phyloP scores from a whole-genome alignment of 2,888 invertebrate species.

The Melinopterus prodromus region DNA sequence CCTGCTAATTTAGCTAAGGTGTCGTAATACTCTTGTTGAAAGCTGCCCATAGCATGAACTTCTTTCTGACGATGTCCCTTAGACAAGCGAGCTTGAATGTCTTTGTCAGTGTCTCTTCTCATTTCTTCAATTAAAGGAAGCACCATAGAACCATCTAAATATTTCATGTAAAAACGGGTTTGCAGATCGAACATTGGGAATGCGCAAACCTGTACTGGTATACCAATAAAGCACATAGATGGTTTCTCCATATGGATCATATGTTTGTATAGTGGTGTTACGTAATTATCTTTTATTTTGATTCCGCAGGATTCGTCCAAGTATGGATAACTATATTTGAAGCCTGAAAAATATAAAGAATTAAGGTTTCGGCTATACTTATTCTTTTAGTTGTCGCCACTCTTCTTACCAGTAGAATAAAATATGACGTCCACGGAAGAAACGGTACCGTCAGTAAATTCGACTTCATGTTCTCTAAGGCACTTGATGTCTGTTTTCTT shows the following conservation, averaged over 20 bases:
- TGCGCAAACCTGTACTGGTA: conserved; percentile 74
- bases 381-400: neutral
- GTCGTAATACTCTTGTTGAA: conserved; percentile 75
- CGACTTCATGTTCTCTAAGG: conserved; percentile 50
- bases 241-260: conserved; percentile 79
- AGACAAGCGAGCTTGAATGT: conserved; percentile 65
- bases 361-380: neutral
- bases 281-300: conserved; percentile 68
- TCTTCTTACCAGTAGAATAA: conserved; percentile 75
- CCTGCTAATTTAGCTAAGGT: conserved; percentile 72
- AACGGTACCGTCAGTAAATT: conserved; percentile 72
- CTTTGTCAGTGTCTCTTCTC: conserved; percentile 66
- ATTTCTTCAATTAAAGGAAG: conserved; percentile 73
- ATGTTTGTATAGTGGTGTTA: conserved; percentile 79
- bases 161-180: conserved; percentile 68
- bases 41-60: conserved; percentile 84
- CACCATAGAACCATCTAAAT: conserved; percentile 65
- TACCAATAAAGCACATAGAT: conserved; percentile 78
- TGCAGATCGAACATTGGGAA: conserved; percentile 77
- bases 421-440: conserved; percentile 74
- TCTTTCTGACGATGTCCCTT: conserved; percentile 73
- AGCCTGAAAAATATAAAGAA: conserved; percentile 64
- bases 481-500: conserved; percentile 68
- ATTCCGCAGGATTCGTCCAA: conserved; percentile 70
- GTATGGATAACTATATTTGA: conserved; percentile 75